Evolutionary conservation across 2,797 vertebrate species (phyloP), one percentile per base, ranked within the genome.

Genomic region (Crocidura indochinensis): DNA sequence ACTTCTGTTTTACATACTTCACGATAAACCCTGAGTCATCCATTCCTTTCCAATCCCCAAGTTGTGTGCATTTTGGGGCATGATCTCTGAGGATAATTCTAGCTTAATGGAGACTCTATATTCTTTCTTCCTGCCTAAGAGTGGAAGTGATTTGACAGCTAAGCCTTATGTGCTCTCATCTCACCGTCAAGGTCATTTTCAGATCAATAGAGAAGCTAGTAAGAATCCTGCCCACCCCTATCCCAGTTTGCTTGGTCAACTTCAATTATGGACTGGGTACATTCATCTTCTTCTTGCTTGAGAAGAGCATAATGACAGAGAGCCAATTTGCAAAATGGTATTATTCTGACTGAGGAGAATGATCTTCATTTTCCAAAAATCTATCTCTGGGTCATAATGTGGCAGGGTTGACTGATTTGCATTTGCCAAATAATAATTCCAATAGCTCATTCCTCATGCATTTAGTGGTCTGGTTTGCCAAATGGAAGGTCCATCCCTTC

Each of bases 141-240:
- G 49, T 20, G 65, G 75, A 53, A 84, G 85, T 49, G 65, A 71
- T 79, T 90, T 79, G 44, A 73, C 49, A 76, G 22, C n/a, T 38
- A 4, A 85, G 20, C 27, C 2, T 11, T 6, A 6, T 69, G 44
- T 14, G 31, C 1, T 27, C 19, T 83, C 62, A 73, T 90, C 90
- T 26, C 74, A 77, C 53, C 87, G 92, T 92, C 14, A 92, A 96
- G 90, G 80, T 94, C 84, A 93, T 89, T 94, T 87, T 91, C 64
- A 77, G 47, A 87, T 92, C 82, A 67, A 47, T 26, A 62, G 56
- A 71, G 31, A 85, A 81, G 64, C 6, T 79, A 29, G 17, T 53
- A 29, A 85, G 56, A 44, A 20, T 56, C 77, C 67, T n/a, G n/a
- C 38, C 49, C 26, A 2, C 8, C 12, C 19, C 71, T 22, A 38